Base-by-base conservation (phyloP, 2,888 invertebrate genomes). In the Eilema depressum region DNA sequence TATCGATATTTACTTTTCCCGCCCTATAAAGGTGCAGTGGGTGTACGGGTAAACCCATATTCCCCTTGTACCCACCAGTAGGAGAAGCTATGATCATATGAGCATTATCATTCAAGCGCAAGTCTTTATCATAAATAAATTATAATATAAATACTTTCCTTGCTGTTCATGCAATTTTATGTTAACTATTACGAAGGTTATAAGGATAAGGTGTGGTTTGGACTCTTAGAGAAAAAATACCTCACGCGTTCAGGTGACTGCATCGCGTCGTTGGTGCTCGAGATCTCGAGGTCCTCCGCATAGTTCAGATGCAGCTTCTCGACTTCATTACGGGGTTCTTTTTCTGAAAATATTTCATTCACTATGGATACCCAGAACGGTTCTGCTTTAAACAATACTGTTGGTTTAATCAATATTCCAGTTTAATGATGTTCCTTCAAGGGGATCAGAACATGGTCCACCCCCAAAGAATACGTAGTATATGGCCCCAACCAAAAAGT, bases 231-330 rank as follows among this genome's bases (percentile, higher is more conserved):
- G 85, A 91, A 88, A 92, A 92, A 90, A 91, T 93, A 95, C 94
- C 95, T 95, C 89, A 93, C 93, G 89, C 95, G 94, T 89, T 95
- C 95, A 75, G 95, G 95, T 80, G 95, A 95, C 86, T 95, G 95
- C 90, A 95, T 93, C 30, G 95, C 91, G 75, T 95, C 95, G 86
- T 95, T 95, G 2, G 95, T 95, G 89, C 95, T 95, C 61, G 95
- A 95, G 75, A 95, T 95, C 86, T 95, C 95, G 76, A 95, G 85
- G 79, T 95, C 95, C 63, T 95, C 95, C 1, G 92, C 92, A 82
- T 95, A 95, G 78, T 89, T 92, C 76, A 95, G 77, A 78, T 95
- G 95, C 62, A 94, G 73, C 79, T 95, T 95, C 12, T 94, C 95
- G 1, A 87, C 88, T 1, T 94, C 95, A 67, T 74, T 85, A 17